Conservation (phyloP, 2,113 vertebrate species). For the Onychostruthus taczanowskii region DNA sequence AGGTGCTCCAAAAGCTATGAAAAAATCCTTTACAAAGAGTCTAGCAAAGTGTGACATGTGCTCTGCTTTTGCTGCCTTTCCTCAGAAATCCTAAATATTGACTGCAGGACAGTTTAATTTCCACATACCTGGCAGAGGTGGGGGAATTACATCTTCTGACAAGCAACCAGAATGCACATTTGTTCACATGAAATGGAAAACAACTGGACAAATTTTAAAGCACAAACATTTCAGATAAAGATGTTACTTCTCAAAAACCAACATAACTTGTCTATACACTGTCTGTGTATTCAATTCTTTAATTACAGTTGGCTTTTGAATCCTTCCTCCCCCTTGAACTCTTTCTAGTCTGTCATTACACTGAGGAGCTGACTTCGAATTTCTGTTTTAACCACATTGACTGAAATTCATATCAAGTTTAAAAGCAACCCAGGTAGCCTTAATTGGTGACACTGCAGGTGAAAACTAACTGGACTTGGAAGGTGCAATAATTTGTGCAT, state of each 20-base stretch:
- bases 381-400: not conserved
- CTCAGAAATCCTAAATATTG: constrained; percentile 40
- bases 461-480: not conserved
- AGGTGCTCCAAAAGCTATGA: constrained; percentile 33
- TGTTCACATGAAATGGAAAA: constrained; percentile 43
- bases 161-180: constrained; percentile 32
- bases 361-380: not conserved
- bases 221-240: not conserved
- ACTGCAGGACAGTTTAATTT: constrained; percentile 43
- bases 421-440: not conserved
- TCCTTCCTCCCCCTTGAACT: not conserved
- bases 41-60: constrained; percentile 45
- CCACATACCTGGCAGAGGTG: not conserved
- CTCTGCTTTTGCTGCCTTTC: constrained; percentile 29
- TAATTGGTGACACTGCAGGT: not conserved
- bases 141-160: constrained; percentile 4
- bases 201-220: constrained; percentile 26
- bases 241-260: not conserved
- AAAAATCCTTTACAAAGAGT: constrained; percentile 27
- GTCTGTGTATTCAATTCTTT: not conserved
- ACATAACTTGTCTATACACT: not conserved
- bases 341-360: not conserved
- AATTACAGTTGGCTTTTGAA: not conserved
- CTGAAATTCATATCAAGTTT: constrained; percentile 14
- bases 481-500: not conserved